phyloP scores from a whole-genome alignment of 2,888 invertebrate species.

The Lordiphosa fenestrarum region DNA sequence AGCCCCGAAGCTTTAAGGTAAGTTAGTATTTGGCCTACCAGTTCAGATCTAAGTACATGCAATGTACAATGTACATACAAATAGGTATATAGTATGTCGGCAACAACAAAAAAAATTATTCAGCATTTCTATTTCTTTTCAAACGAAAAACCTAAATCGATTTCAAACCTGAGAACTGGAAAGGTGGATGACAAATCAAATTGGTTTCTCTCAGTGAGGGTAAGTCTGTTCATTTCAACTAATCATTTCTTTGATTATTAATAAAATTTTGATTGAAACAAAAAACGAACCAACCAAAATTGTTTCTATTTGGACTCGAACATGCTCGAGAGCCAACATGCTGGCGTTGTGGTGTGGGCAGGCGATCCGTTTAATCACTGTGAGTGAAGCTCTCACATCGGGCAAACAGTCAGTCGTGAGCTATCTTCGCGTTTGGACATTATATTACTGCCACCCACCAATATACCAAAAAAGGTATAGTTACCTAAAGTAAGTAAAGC shows the following conservation, averaged over 20 bases:
- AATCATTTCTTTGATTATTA: not conserved
- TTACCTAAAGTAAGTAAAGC: conserved; percentile 23
- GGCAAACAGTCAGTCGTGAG: conserved; percentile 44
- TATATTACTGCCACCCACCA: too few relatives aligned
- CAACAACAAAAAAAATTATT: too few relatives aligned
- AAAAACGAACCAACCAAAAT: conserved; percentile 12
- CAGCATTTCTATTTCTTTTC: conserved; percentile 42
- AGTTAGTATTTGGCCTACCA: conserved; percentile 20
- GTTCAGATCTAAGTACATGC: conserved; percentile 16
- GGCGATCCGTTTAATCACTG: conserved; percentile 44
- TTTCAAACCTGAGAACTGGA: conserved; percentile 20
- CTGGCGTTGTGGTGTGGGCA: conserved; percentile 24
- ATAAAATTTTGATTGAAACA: conserved; percentile 3
- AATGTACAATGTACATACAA: too few relatives aligned
- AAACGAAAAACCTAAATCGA: conserved; percentile 14
- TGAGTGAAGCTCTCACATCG: conserved; percentile 17
- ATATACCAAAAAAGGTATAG: not conserved
- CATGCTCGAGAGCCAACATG: conserved; percentile 53
- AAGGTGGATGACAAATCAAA: too few relatives aligned
- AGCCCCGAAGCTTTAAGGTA: conserved; percentile 25
- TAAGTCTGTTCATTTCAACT: conserved; percentile 21
- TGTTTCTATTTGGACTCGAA: conserved; percentile 45
- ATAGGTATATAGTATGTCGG: too few relatives aligned
- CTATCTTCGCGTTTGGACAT: conserved; percentile 48
- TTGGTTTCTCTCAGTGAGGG: conserved; percentile 10